These are phyloP conservation scores for Parnassius apollo DNA, from an alignment of 2,888 invertebrate species.

Conservation along the genomic window DNA sequence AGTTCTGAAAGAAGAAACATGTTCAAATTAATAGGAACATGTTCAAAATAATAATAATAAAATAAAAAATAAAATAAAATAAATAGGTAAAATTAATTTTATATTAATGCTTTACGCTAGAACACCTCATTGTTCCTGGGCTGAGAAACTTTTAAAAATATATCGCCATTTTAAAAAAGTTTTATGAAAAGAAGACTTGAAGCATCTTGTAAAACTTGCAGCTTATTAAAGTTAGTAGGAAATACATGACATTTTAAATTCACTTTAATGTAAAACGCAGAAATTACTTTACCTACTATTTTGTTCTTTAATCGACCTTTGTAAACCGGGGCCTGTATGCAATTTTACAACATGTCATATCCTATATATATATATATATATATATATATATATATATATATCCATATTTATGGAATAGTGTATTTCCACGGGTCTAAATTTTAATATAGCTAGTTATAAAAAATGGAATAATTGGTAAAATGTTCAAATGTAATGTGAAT, in stretches of 20 bases:
- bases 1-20: too few species aligned
- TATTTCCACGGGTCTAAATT: too few species aligned
- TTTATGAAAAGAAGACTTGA: conserved; percentile 10
- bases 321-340: not conserved
- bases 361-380: not conserved
- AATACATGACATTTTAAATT: conserved; percentile 3
- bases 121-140: conserved; percentile 1
- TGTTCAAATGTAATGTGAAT: too few species aligned
- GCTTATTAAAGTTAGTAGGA: conserved; percentile 16
- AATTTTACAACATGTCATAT: not conserved
- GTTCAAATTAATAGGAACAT: too few species aligned
- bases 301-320: not conserved
- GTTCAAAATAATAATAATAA: too few species aligned
- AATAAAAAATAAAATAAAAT: too few species aligned
- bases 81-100: too few species aligned
- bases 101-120: not conserved
- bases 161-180: conserved; percentile 14
- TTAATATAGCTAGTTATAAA: too few species aligned
- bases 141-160: conserved; percentile 14
- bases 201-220: conserved; percentile 8
- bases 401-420: too few species aligned
- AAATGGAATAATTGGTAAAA: too few species aligned
- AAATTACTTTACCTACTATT: not conserved
- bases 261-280: not conserved
- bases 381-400: too few species aligned